phyloP scores from a whole-genome alignment of 2,797 vertebrate species.

The Lepilemur septentrionalis region DNA sequence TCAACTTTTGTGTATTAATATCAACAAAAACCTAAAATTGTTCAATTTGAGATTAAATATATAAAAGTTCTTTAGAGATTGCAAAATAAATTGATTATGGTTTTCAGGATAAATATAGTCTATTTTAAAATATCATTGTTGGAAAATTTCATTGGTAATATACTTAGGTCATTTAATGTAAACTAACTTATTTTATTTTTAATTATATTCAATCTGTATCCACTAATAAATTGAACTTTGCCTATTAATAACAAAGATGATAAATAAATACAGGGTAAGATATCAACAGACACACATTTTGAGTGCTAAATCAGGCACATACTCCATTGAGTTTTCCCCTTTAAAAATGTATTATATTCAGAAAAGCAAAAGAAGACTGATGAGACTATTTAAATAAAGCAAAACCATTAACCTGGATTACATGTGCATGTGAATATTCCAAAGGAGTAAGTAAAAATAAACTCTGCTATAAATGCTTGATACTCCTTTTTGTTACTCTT shows the following conservation, averaged over 20 bases:
- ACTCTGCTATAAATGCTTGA: neutral
- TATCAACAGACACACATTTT: neutral
- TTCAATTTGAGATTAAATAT: conserved; percentile 13
- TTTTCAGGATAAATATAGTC: neutral
- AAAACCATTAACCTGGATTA: neutral
- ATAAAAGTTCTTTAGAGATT: neutral
- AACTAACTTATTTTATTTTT: neutral
- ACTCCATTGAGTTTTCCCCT: neutral
- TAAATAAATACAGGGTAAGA: neutral
- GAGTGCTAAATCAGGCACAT: neutral
- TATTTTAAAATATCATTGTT: neutral
- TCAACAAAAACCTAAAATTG: neutral
- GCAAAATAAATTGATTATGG: neutral
- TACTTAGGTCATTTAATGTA: neutral
- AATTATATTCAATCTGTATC: neutral
- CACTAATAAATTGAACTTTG: neutral
- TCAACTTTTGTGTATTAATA: neutral
- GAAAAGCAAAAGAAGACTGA: neutral
- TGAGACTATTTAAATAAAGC: neutral
- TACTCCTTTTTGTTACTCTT: neutral
- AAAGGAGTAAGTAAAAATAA: neutral
- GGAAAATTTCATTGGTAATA: neutral
- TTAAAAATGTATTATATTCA: neutral
- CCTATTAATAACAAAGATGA: neutral
- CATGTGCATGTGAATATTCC: neutral